phyloP scores from a whole-genome alignment of 2,797 vertebrate species.

The Coendou prehensilis region DNA sequence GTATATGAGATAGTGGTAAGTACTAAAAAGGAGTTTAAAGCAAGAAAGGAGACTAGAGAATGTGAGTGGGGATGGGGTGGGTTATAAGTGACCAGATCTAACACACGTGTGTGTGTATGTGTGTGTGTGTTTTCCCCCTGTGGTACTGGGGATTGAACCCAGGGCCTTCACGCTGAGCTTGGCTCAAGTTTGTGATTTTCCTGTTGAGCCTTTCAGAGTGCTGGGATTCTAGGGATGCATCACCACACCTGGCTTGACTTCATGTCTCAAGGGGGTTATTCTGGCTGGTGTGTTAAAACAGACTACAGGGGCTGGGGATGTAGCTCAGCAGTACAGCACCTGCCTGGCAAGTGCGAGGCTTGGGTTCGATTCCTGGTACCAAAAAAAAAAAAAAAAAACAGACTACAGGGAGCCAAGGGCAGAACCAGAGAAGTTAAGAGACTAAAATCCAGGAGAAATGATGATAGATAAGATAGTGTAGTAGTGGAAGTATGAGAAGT shows the following conservation, averaged over 20 bases:
- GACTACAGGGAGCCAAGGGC: neutral
- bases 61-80: neutral
- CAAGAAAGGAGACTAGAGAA: neutral
- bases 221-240: neutral
- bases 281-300: slow-evolving; percentile 46
- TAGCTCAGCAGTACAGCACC: too few relatives aligned
- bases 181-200: neutral
- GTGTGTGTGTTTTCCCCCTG: neutral
- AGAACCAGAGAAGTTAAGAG: neutral
- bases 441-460: neutral
- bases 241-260: neutral
- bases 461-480: neutral
- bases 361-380: too few relatives aligned
- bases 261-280: slow-evolving; percentile 35
- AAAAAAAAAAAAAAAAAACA: neutral
- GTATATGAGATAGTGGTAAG: slow-evolving; percentile 1
- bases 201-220: neutral
- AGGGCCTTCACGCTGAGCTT: neutral
- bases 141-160: neutral
- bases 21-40: neutral
- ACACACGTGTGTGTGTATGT: neutral
- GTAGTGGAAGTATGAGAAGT: neutral
- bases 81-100: neutral
- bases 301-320: neutral
- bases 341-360: too few relatives aligned